Evolutionary conservation across 2,888 invertebrate species (phyloP), one percentile per base, ranked within the genome.

Genomic region (Vannuccia rotundouncinata): DNA sequence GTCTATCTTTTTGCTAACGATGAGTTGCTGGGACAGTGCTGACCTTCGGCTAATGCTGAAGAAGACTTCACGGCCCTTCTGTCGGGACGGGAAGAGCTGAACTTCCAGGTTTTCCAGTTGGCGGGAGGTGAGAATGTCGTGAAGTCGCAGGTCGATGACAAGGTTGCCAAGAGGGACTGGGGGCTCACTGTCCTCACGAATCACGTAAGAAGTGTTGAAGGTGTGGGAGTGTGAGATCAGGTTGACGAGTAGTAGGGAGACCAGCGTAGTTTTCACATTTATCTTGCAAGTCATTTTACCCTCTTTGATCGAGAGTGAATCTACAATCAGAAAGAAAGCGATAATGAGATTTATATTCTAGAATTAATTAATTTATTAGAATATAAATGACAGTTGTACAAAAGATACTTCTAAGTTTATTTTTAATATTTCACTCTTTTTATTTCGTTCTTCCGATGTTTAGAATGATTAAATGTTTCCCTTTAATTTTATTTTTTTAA

Each of bases 101-200:
- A 77, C 77, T 1, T 0, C 0, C 1, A 25, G 5, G 31, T 0
- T 0, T 27, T 31, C 77, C 77, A 77, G 29, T 27, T 29, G 30
- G 77, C 45, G 22, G 0, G 0, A 22, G 0, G 30, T 30, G 31
- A 28, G 1, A 1, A 29, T 1, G 1, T 5, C 1, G 1, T 5
- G 30, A 1, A 77, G 77, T 1, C 29, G 29, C 29, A 77, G 77
- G 77, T 77, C 77, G 29, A 59, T 59, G 1, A 59, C 29, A 29
- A 77, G 77, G 77, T 77, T 59, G 77, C 77, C 77, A 28, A 77
- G 31, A 5, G 59, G 1, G 1, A 5, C 45, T 17, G 77, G 5
- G 0, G 45, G 45, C 22, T 77, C 29, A 1, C 17, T n/a, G 17
- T 77, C 77, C 31, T 77, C 77, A 31, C 22, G 22, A 1, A 77